phyloP scores from a whole-genome alignment of 2,888 invertebrate genomes.

The Abrostola tripartita region DNA sequence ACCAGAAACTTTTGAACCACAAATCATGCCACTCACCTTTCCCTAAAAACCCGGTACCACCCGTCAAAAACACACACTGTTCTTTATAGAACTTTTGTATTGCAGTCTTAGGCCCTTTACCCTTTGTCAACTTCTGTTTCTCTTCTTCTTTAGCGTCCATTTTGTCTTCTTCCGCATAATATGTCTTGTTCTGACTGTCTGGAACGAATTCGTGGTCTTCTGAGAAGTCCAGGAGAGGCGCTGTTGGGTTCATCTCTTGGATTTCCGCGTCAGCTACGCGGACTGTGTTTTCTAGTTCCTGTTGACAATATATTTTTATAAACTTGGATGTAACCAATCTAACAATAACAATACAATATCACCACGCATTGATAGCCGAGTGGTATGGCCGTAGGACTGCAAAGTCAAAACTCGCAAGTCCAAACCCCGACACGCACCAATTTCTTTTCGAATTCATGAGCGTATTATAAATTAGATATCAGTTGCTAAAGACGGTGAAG shows the following conservation, averaged over 20 bases:
- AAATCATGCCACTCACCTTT: constrained; percentile 78
- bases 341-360: too few species aligned
- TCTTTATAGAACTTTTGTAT: constrained; percentile 80
- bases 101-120: constrained; percentile 76
- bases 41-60: constrained; percentile 84
- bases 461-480: too few species aligned
- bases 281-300: constrained; percentile 80
- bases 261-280: constrained; percentile 76
- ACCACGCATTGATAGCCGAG: too few species aligned
- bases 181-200: constrained; percentile 81
- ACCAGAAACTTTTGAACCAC: constrained; percentile 28
- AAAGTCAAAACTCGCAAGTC: too few species aligned
- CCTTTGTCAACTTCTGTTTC: constrained; percentile 81
- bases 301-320: constrained; percentile 24
- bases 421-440: too few species aligned
- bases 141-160: constrained; percentile 83
- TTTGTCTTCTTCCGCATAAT: constrained; percentile 83
- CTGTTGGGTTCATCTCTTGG: constrained; percentile 80
- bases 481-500: too few species aligned
- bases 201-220: constrained; percentile 88
- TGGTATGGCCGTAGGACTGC: too few species aligned
- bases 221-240: constrained; percentile 81
- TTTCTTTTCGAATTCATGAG: too few species aligned
- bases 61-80: constrained; percentile 84
- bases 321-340: too few species aligned